Evolutionary conservation across 30 jellyfish, hydroid and myxozoan species (phyloP), one percentile per base, ranked within the genome.

Genomic region (Aurelia coerulea): DNA sequence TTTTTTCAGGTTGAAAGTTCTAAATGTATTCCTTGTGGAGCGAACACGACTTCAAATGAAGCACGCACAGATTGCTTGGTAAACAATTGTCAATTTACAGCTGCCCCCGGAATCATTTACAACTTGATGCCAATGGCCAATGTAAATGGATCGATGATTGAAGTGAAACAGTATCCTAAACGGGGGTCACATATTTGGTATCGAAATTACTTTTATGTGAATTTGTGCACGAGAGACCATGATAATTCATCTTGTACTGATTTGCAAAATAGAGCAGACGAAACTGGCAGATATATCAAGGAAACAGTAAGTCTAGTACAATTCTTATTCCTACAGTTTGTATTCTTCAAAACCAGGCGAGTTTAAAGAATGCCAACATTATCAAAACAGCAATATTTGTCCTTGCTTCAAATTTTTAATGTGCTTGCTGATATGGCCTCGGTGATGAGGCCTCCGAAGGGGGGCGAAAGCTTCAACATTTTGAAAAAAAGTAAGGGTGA

Each of bases 101-200:
- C 96, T 10, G 96, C 87, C 39, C 81, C 88, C 29, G 97, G 96
- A 10, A 39, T 92, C 29, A 37, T 52, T 17, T 93, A 85, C 81
- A 97, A 93, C 70, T 70, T 93, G 65, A 81, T 94, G 78, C 98
- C 98, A 0, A 90, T 93, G 70, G 91, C 87, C 19, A 83, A 73
- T 65, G 96, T 69, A 41, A 96, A 90, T 18, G 98, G 98, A 17
- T 87, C 98, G 12, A 93, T 93, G 98, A 51, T 62, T 71, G 73
- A 86, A 87, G 98, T 93, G 54, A 66, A 76, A 67, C 90, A 65
- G 63, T 42, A 60, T 33, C 74, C 80, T 0, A 59, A 35, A 34
- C 54, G n/a, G 14, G 67, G 79, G 18, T 35, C 73, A 41, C 86
- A 53, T 32, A 53, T 82, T 23, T 86, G 95, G 95, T 93, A 87